phyloP scores from a whole-genome alignment of 2,113 vertebrate genomes.

The Chunga burmeisteri region DNA sequence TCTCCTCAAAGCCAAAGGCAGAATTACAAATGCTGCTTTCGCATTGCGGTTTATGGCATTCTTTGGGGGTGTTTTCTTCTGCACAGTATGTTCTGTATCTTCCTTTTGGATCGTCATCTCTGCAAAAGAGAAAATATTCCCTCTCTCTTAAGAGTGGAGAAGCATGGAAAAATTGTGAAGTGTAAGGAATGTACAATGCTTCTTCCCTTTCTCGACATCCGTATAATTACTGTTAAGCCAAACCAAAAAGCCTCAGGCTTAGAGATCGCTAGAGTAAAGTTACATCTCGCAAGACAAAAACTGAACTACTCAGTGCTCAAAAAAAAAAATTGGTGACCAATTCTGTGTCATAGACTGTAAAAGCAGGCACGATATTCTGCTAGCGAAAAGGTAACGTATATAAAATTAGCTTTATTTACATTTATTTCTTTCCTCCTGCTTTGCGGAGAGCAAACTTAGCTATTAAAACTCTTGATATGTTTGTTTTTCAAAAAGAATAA shows the following conservation, averaged over 20 bases:
- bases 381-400: constrained; percentile 13
- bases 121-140: constrained; percentile 12
- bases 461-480: constrained; percentile 1
- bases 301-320: constrained; percentile 72
- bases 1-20: constrained; percentile 27
- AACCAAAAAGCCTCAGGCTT: constrained; percentile 74
- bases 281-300: constrained; percentile 75
- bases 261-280: constrained; percentile 72
- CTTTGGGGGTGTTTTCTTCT: constrained; percentile 21
- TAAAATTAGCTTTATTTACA: constrained; percentile 23
- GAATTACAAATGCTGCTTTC: constrained; percentile 24
- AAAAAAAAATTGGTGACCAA: constrained; percentile 64
- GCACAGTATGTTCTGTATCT: constrained; percentile 44
- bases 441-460: neutral
- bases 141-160: constrained; percentile 63
- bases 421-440: neutral
- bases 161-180: constrained; percentile 65
- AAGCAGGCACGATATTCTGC: constrained; percentile 57
- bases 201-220: constrained; percentile 65
- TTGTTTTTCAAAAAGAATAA: constrained; percentile 34
- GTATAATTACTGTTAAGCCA: constrained; percentile 78
- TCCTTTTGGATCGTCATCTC: neutral
- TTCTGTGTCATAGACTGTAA: constrained; percentile 70
- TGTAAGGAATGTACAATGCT: constrained; percentile 61
- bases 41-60: neutral